A percentile compares a stretch with the other conserved stretches of the same genome.
Conservation (phyloP, 2,888 invertebrate genomes). For the Lacanobia wlatinum region DNA sequence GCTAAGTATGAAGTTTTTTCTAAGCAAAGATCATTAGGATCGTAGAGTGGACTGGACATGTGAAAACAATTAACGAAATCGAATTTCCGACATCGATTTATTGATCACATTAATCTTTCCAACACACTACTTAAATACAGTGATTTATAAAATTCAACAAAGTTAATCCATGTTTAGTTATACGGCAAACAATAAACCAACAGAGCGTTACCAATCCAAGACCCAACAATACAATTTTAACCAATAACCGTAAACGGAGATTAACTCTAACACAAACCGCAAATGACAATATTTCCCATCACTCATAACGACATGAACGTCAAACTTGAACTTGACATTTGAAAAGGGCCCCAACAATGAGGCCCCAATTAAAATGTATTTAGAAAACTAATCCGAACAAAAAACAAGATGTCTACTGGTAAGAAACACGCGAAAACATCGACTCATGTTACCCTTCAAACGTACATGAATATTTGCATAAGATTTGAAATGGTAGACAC, state of each 20-base stretch:
- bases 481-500: constrained; percentile 48
- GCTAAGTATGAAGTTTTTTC: neutral
- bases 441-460: constrained; percentile 57
- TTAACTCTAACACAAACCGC: constrained; percentile 66
- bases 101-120: neutral
- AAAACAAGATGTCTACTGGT: constrained; percentile 60
- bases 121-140: neutral
- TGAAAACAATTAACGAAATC: neutral
- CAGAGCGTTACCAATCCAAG: constrained; percentile 12
- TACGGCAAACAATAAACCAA: constrained; percentile 8
- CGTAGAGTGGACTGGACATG: neutral
- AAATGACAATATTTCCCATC: constrained; percentile 74
- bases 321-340: constrained; percentile 69
- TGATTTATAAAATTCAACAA: constrained; percentile 11
- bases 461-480: constrained; percentile 63
- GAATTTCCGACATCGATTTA: neutral
- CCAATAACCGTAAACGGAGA: constrained; percentile 60
- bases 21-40: neutral
- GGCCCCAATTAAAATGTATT: constrained; percentile 85
- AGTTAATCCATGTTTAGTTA: constrained; percentile 1
- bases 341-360: constrained; percentile 66
- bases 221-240: constrained; percentile 37
- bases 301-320: constrained; percentile 74
- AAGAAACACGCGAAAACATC: constrained; percentile 49
- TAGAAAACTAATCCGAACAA: constrained; percentile 79